Base-by-base conservation (phyloP, 2,888 invertebrate genomes). In the Mycalesis mineus region DNA sequence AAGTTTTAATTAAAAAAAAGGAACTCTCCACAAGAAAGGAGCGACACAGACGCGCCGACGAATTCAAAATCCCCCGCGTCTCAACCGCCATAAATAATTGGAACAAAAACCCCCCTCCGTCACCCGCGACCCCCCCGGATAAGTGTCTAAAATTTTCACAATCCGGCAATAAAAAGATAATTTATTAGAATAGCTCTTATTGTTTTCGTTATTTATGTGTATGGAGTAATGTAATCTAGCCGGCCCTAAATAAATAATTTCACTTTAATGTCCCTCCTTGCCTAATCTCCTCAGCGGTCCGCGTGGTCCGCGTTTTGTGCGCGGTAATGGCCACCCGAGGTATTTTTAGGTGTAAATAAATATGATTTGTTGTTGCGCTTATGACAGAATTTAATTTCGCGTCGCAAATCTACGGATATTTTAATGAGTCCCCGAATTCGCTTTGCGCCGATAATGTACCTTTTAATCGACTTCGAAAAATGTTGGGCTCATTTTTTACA, bases 111-210 rank as follows among this genome's bases (percentile, higher is more conserved):
- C 75, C 76, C 74, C 76, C 73, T 68, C 72, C 67, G 68, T 64
- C 68, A 63, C 67, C 62, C 65, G 66, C 70, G 63, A 68, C 69
- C 73, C 68, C 72, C 81, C 82, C 80, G 88, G 88, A 88, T 88
- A 88, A 89, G 88, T 88, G 88, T 89, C 88, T 86, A 86, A 89
- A 88, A 89, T 89, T 89, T 89, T 89, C 88, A 89, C 89, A 89
- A 89, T 88, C 88, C 88, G 82, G 89, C 87, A 90, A 88, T 89
- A 89, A 89, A 89, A 90, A 89, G 88, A 88, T 89, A 89, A 90
- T 89, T 89, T 90, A 88, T 88, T 87, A 88, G 85, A 88, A 89
- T 88, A 87, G 86, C 88, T 88, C 87, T 89, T 89, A 90, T 88
- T 90, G 88, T 88, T 88, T 90, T 88, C 82, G 82, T 88, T 89